phyloP scores from a whole-genome alignment of 2,797 vertebrate species.

The Phoeniculus purpureus region DNA sequence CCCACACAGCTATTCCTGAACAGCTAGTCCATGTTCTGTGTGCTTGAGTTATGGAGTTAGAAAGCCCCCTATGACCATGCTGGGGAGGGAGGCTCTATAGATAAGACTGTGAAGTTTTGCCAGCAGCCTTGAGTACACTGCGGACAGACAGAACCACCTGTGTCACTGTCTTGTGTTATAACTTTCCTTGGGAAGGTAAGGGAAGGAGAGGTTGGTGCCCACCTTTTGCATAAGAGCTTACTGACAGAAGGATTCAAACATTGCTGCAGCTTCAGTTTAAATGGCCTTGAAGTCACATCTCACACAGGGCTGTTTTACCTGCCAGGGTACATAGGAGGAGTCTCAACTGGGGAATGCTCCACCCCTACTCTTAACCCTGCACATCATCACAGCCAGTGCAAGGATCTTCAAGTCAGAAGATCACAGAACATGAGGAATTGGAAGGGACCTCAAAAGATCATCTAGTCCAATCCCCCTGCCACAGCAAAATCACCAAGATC shows the following conservation, averaged over 20 bases:
- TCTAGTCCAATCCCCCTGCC: no score
- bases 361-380: background rate
- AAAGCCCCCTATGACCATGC: background rate
- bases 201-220: background rate
- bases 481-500: no score
- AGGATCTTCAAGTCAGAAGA: background rate
- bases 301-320: background rate
- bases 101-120: background rate
- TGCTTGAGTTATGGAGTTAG: background rate
- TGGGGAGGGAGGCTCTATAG: background rate
- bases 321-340: background rate
- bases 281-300: background rate
- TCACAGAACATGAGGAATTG: no score
- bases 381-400: background rate
- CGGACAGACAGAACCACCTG: background rate
- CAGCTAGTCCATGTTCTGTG: background rate
- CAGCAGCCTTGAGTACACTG: background rate
- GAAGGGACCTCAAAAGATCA: no score
- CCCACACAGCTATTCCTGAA: background rate
- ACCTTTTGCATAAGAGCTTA: background rate
- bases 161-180: background rate
- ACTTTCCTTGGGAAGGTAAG: background rate
- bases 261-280: background rate
- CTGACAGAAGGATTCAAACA: background rate
- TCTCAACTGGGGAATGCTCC: background rate